phyloP scores from a whole-genome alignment of 2,113 vertebrate genomes.

The Rhabdornis inornatus region DNA sequence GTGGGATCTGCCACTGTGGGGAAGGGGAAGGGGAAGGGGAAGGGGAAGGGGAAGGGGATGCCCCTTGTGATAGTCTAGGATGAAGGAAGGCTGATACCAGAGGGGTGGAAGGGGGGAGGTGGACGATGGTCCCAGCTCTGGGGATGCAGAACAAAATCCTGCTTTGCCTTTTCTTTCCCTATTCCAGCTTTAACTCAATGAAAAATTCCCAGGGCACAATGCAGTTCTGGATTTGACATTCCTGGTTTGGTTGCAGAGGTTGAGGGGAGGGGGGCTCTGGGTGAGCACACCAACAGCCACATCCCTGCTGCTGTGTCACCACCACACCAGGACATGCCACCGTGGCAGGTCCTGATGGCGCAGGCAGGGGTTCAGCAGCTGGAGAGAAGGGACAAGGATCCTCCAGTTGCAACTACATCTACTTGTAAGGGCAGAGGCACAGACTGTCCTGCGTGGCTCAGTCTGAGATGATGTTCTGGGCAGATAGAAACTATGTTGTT shows the following conservation, averaged over 20 bases:
- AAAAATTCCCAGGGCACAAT: background rate
- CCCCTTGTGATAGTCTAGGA: background rate
- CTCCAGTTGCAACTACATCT: background rate
- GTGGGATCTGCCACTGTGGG: background rate
- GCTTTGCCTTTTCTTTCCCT: background rate
- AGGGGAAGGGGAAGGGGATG: background rate
- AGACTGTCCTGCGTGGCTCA: background rate
- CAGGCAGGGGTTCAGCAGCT: background rate
- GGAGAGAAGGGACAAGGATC: background rate
- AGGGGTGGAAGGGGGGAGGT: background rate
- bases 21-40: background rate
- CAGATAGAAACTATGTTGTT: background rate
- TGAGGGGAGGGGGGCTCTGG: accelerated
- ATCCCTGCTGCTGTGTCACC: background rate
- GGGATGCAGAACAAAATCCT: background rate
- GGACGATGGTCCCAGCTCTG: accelerated
- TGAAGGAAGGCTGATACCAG: background rate
- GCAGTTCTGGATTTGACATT: background rate
- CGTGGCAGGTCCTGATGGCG: background rate
- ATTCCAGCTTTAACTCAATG: background rate
- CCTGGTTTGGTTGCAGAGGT: background rate
- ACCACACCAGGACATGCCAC: background rate
- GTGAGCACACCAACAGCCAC: background rate
- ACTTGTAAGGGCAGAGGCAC: background rate
- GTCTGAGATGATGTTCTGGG: accelerated